phyloP scores from a whole-genome alignment of 2,113 vertebrate genomes.

The Myiozetetes cayanensis region DNA sequence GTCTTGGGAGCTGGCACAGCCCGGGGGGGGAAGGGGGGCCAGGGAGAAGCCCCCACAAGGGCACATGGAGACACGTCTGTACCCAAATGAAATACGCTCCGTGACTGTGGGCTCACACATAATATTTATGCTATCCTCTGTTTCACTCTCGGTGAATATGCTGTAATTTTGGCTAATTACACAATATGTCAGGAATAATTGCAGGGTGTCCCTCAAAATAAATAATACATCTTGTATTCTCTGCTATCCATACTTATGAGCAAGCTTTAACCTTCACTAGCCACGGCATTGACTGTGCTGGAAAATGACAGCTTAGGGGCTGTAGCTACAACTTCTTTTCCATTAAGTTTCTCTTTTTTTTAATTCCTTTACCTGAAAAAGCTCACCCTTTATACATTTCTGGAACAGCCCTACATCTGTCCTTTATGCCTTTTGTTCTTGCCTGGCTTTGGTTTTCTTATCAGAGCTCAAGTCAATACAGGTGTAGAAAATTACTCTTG shows the following conservation, averaged over 20 bases:
- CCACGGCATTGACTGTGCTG: not conserved
- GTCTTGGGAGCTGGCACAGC: not conserved
- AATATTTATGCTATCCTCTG: constrained; percentile 1
- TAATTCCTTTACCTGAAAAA: not conserved
- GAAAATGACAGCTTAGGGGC: not conserved
- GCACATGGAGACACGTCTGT: rapidly evolving
- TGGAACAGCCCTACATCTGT: not conserved
- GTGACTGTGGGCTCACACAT: not conserved
- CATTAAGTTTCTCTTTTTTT: not conserved
- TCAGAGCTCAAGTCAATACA: not conserved
- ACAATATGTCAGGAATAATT: constrained; percentile 57
- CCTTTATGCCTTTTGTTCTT: not conserved
- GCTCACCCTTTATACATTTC: not conserved
- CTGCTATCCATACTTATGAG: constrained; percentile 14
- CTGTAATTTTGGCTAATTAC: constrained; percentile 54
- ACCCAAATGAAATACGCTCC: not conserved
- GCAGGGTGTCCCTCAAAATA: constrained; percentile 51
- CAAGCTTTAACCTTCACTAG: constrained; percentile 9
- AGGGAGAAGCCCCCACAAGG: not conserved
- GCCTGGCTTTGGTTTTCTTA: constrained; percentile 9
- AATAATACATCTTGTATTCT: constrained; percentile 13
- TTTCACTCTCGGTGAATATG: constrained; percentile 21
- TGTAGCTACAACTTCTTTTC: not conserved
- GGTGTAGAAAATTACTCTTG: not conserved
- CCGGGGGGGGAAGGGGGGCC: not conserved